Conservation (phyloP, 2,797 vertebrate species). For the Karalla daura region DNA sequence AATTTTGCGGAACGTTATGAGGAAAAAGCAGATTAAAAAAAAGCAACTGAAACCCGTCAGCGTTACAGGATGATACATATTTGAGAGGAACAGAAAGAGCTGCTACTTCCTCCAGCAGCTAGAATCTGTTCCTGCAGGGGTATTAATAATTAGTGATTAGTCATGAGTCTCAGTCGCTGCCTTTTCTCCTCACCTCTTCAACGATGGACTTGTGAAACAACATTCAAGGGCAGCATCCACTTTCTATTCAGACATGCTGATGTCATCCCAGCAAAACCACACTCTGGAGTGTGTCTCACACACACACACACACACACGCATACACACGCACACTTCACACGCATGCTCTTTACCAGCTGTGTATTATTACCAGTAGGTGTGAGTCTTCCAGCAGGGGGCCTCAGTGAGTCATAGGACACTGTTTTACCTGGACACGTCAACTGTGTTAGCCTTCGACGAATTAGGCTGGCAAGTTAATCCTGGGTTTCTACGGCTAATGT, state of each 20-base stretch:
- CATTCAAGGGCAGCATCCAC: neutral
- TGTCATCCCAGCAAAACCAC: neutral
- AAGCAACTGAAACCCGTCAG: too few species aligned
- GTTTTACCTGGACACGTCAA: conserved; percentile 79
- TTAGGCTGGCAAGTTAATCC: conserved; percentile 32
- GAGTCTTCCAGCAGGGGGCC: conserved; percentile 73
- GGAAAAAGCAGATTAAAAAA: too few species aligned
- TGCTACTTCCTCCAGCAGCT: too few species aligned
- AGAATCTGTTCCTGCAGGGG: too few species aligned
- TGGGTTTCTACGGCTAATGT: conserved; percentile 19
- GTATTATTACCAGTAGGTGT: conserved; percentile 65
- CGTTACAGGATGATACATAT: too few species aligned
- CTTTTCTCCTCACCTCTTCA: conserved; percentile 42
- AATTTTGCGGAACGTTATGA: too few species aligned
- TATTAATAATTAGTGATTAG: too few species aligned
- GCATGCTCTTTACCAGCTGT: conserved; percentile 25
- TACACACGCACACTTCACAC: conserved; percentile 21
- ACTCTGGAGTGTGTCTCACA: neutral
- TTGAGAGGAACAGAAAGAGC: too few species aligned
- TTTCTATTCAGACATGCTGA: conserved; percentile 3
- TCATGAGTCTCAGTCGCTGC: neutral
- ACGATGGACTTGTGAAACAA: conserved; percentile 9
- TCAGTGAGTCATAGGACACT: conserved; percentile 80
- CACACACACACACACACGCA: conserved; percentile 23
- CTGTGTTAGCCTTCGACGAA: conserved; percentile 45